Conservation (phyloP, 2,888 invertebrate genomes). For the Argyresthia albistria region DNA sequence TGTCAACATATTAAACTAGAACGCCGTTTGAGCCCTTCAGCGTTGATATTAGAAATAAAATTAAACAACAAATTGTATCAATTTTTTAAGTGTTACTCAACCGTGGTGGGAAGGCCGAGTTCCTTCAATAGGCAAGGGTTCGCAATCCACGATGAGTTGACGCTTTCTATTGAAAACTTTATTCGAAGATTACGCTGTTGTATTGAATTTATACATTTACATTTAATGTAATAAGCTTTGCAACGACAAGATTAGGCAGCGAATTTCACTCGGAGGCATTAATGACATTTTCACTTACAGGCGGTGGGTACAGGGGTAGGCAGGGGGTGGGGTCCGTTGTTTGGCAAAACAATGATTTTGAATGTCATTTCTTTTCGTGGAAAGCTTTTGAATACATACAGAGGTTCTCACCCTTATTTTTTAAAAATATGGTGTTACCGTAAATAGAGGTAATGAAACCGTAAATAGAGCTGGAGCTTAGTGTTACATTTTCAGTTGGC, state of each 20-base stretch:
- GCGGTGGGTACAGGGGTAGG: background rate
- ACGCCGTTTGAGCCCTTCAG: background rate
- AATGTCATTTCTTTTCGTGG: constrained; percentile 48
- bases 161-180: constrained; percentile 70
- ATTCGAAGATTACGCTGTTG: constrained; percentile 69
- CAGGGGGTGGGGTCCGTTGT: constrained; percentile 30
- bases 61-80: background rate
- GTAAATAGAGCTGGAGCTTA: too few relatives aligned
- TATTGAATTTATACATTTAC: constrained; percentile 26
- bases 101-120: background rate
- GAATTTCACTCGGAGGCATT: constrained; percentile 67
- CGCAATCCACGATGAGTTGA: constrained; percentile 63
- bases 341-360: constrained; percentile 63
- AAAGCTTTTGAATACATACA: too few relatives aligned
- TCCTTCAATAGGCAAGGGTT: constrained; percentile 63
- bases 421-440: too few relatives aligned
- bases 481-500: too few relatives aligned
- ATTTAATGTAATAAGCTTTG: constrained; percentile 66
- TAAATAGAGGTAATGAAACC: too few relatives aligned
- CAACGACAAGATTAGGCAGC: constrained; percentile 69
- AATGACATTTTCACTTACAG: constrained; percentile 67
- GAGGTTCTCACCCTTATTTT: too few relatives aligned
- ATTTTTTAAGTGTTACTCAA: background rate
- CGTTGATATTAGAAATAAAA: background rate
- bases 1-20: background rate